Conservation (phyloP, 2,888 invertebrate genomes). For the Lysandra bellargus region DNA sequence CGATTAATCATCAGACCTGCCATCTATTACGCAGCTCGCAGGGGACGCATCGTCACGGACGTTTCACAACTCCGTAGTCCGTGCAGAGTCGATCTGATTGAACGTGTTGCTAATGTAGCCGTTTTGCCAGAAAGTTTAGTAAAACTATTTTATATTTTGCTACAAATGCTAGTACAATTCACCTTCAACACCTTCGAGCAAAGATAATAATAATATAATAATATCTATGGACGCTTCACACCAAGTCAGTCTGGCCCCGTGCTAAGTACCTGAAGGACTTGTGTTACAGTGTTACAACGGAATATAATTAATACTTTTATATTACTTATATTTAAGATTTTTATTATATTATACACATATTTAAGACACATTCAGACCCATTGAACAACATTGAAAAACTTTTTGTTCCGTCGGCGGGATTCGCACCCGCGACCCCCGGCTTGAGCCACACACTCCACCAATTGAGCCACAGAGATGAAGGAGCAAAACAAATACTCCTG, state of each 20-base stretch:
- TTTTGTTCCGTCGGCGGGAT: too few relatives aligned
- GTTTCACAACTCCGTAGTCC: not conserved
- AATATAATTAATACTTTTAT: too few relatives aligned
- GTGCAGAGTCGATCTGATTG: not conserved
- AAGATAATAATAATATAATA: not conserved
- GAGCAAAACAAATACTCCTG: not conserved
- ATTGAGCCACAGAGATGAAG: not conserved
- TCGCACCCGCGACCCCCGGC: too few relatives aligned
- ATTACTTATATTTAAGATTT: too few relatives aligned
- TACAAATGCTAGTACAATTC: not conserved
- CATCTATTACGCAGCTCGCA: not conserved
- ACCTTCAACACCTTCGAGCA: not conserved
- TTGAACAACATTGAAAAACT: too few relatives aligned
- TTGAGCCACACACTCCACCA: too few relatives aligned
- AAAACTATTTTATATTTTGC: not conserved
- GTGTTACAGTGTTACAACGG: too few relatives aligned
- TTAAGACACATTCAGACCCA: too few relatives aligned
- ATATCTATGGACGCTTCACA: too few relatives aligned
- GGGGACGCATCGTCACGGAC: not conserved
- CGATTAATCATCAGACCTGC: conserved; percentile 12
- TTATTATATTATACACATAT: too few relatives aligned
- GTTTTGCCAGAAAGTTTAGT: not conserved
- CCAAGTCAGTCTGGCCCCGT: too few relatives aligned
- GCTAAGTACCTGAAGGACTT: too few relatives aligned
- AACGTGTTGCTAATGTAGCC: not conserved